Conservation (phyloP, 2,113 vertebrate species). For the Sula dactylatra region DNA sequence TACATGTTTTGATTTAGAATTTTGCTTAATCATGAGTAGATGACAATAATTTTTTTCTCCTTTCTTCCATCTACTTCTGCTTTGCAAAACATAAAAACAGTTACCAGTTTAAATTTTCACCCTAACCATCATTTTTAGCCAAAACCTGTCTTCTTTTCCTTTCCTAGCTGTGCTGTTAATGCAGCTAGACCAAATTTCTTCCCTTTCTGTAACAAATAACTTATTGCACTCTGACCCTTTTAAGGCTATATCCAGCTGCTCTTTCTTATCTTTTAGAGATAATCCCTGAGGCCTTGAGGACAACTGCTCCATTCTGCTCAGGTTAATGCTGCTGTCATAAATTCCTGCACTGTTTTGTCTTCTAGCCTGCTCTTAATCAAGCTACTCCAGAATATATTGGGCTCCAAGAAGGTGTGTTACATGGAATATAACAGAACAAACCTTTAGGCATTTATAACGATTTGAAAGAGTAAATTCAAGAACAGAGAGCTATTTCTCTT, state of each 20-base stretch:
- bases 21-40: not conserved
- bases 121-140: not conserved
- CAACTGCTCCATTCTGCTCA: not conserved
- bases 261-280: not conserved
- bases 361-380: not conserved
- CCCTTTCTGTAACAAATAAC: not conserved
- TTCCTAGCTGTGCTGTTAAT: not conserved
- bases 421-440: not conserved
- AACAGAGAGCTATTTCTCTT: not conserved
- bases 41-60: accelerated
- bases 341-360: not conserved
- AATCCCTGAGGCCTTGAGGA: not conserved
- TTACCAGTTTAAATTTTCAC: not conserved
- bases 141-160: not conserved
- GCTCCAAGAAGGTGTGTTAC: not conserved
- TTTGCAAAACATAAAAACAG: not conserved
- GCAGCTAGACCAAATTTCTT: not conserved
- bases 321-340: not conserved
- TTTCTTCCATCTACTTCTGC: not conserved
- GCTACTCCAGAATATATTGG: not conserved
- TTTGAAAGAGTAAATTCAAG: not conserved
- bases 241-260: not conserved
- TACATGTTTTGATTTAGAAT: not conserved
- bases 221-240: not conserved
- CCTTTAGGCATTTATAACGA: not conserved